Base-by-base conservation (phyloP, 2,888 invertebrate species). In the Athalia cordata region DNA sequence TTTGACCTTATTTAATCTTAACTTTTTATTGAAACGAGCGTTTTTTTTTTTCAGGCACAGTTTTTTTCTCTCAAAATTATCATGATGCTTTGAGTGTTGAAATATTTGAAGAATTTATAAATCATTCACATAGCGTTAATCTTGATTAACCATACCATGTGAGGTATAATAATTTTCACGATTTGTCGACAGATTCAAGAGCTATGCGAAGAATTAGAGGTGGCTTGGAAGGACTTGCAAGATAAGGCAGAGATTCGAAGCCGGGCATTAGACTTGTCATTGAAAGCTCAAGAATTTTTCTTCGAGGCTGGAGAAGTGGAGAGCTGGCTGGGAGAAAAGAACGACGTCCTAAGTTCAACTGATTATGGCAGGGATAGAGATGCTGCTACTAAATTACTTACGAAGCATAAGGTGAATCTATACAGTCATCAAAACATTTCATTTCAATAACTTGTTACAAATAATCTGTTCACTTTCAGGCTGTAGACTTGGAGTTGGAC, bases 301-400 rank as follows among this genome's bases (percentile, higher is more conserved):
- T 96, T 96, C 87, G 97, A 98, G 89, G 96, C 97, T 9, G 94
- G 94, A 66, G 98, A 98, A 90, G 96, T 98, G 81, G 98, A 98
- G 90, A 94, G 95, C 47, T 98, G 98, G 98, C 92, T 98, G 81
- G 94, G 94, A 57, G 98, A 98, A 91, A 96, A 96, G 88, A 95
- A 94, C 67, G 95, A 96, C 80, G 94, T 96, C 50, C 91, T 98
- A 5, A 93, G 94, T 52, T 95, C 95, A n/a, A 95, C 94, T 0
- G 97, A 98, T 88, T 95, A 95, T 81, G 98, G 98, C n/a, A 92
- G 95, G 70, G 98, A 98, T 90, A 93, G 97, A 55, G 97, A 97
- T 86, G 94, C 97, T 0, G 97, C 98, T 15, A 97, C 98, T 59
- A 98, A 98, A 90, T 92, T 99, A 64, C 92, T 99, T 15, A 98